Evolutionary conservation across 2,113 vertebrate genomes (phyloP), one percentile per base, ranked within the genome.

Genomic region (Okapia johnstoni): DNA sequence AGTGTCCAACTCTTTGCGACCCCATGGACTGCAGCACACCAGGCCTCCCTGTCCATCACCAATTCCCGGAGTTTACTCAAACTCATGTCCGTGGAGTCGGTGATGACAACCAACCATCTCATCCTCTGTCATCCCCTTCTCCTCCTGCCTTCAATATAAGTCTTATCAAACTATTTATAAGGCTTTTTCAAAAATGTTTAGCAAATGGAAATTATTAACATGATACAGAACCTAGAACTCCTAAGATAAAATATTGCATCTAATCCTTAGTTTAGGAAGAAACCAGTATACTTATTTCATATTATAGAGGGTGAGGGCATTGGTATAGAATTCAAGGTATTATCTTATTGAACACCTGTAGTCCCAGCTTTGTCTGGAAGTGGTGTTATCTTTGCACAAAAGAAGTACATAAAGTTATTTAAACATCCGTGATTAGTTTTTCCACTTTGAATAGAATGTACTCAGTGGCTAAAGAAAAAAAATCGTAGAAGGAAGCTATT

Each of bases 201-300:
- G 95, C 33, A 87, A 84, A 55, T 95, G 96, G 52, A 15, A 93
- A 93, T 94, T 93, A 88, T 52, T 96, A 73, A 58, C 25, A 36
- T 17, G 23, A 19, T 3, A 40, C 23, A 76, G 61, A 79, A 70
- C 21, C 48, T 90, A 85, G 36, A 85, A 58, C n/a, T 86, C 87
- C 80, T 88, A 92, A 57, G 36, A 63, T 70, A 43, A 63, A 80
- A 40, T 52, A 77, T 33, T 17, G 12, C 60, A 87, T 66, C 61
- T 96, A 96, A 46, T 40, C 83, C 30, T 83, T 92, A 87, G 57
- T 58, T 94, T 94, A 96, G 40, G 54, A 92, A 86, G 85, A 95
- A 84, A 79, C 15, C 50, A 85, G 10, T 36, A 10, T 15, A 13
- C 50, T 57, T 79, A 48, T 25, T 87, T 95, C 43, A 63, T 58